Evolutionary conservation across 2,888 invertebrate genomes (phyloP).

Genomic region (Sepioteuthis lessoniana): DNA sequence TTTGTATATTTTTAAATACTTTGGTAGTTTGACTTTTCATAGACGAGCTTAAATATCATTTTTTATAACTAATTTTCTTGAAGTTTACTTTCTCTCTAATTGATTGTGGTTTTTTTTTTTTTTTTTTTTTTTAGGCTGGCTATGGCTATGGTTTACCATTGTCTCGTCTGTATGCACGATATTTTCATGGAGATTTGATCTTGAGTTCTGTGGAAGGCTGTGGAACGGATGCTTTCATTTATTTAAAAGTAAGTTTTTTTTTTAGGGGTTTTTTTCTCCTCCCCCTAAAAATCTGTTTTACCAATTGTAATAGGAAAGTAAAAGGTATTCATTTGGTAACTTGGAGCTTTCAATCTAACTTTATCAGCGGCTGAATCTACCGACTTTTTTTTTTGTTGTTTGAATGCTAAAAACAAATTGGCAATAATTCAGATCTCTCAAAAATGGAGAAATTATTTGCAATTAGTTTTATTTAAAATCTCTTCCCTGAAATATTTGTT

Average conservation of each 20-base stretch:
- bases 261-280: not conserved
- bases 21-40: too few relatives aligned
- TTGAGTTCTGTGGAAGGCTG: slow-evolving; percentile 95
- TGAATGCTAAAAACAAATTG: not conserved
- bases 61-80: too few relatives aligned
- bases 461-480: not conserved
- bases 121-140: slow-evolving; percentile 73
- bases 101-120: not conserved
- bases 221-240: slow-evolving; percentile 97
- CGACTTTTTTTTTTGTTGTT: not conserved
- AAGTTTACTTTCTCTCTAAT: too few relatives aligned
- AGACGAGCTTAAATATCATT: too few relatives aligned
- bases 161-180: slow-evolving; percentile 95
- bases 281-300: not conserved
- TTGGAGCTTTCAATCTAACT: not conserved
- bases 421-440: not conserved
- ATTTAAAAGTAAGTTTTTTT: slow-evolving; percentile 87
- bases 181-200: slow-evolving; percentile 97
- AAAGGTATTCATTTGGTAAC: not conserved
- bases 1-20: too few relatives aligned
- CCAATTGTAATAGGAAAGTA: not conserved
- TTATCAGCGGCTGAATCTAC: not conserved
- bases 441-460: not conserved
- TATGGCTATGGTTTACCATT: slow-evolving; percentile 98
- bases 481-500: not conserved